Evolutionary conservation across 2,113 vertebrate species (phyloP).

Genomic region (Notechis scutatus): DNA sequence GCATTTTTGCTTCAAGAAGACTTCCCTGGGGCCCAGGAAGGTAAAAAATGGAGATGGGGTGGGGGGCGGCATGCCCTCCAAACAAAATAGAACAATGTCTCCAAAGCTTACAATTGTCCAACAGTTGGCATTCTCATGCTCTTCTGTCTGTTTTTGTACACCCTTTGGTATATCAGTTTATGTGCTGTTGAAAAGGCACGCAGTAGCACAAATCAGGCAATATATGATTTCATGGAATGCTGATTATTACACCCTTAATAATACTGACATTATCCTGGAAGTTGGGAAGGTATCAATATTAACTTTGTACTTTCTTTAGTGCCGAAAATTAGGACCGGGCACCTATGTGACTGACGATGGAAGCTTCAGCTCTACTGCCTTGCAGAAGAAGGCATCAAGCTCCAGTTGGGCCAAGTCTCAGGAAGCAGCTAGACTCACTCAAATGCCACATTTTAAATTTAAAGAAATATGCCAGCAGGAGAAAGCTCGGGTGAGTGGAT

Average conservation of each 20-base stretch:
- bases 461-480: slow-evolving; percentile 54
- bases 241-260: too few species aligned
- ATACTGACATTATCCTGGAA: too few species aligned
- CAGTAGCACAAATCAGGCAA: too few species aligned
- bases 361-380: slow-evolving; percentile 51
- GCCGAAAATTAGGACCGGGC: slow-evolving; percentile 65
- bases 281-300: neutral
- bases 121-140: accelerated
- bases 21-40: too few species aligned
- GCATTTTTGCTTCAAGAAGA: too few species aligned
- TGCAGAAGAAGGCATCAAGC: slow-evolving; percentile 36
- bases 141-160: neutral
- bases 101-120: neutral
- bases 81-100: neutral
- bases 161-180: neutral
- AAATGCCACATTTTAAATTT: slow-evolving; percentile 65
- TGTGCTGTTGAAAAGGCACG: too few species aligned
- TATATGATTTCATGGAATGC: too few species aligned
- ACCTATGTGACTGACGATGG: slow-evolving; percentile 55
- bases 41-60: too few species aligned
- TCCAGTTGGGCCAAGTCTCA: slow-evolving; percentile 62
- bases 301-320: slow-evolving; percentile 47
- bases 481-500: slow-evolving; percentile 56
- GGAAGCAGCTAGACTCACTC: slow-evolving; percentile 38
- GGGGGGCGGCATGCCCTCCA: neutral